Conservation (phyloP, 2,113 vertebrate genomes). For the Phylloscopus trochiloides region DNA sequence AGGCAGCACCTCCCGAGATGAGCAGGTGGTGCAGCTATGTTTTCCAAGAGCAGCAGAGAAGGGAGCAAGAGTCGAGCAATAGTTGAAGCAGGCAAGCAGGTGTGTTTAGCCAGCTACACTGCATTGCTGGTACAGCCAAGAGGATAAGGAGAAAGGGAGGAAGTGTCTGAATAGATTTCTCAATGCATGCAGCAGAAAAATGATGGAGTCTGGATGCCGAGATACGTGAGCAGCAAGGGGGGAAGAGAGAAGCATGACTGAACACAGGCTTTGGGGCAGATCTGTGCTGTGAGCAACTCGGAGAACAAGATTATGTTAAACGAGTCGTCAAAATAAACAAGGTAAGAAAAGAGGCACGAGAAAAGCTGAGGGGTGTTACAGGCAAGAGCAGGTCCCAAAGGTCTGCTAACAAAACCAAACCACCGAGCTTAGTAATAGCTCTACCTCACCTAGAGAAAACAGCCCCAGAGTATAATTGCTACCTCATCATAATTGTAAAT, state of each 20-base stretch:
- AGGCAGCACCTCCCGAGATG: background rate
- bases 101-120: background rate
- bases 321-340: background rate
- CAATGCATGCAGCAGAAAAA: background rate
- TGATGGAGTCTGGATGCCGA: background rate
- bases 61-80: background rate
- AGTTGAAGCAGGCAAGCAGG: background rate
- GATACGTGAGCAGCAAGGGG: background rate
- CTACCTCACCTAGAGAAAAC: background rate
- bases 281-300: background rate
- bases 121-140: background rate
- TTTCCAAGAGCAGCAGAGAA: background rate
- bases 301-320: background rate
- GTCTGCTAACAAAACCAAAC: background rate
- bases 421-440: background rate
- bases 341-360: background rate
- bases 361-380: background rate
- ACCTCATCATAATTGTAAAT: background rate
- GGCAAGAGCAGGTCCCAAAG: background rate
- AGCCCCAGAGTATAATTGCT: background rate
- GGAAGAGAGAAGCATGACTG: background rate
- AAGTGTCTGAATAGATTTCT: background rate
- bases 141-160: background rate
- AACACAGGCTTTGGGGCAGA: background rate
- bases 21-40: background rate